A percentile compares a stretch with the other conserved stretches of the same genome.
Evolutionary conservation across 2,888 invertebrate species (phyloP).

Genomic region (Artemia sinica): DNA sequence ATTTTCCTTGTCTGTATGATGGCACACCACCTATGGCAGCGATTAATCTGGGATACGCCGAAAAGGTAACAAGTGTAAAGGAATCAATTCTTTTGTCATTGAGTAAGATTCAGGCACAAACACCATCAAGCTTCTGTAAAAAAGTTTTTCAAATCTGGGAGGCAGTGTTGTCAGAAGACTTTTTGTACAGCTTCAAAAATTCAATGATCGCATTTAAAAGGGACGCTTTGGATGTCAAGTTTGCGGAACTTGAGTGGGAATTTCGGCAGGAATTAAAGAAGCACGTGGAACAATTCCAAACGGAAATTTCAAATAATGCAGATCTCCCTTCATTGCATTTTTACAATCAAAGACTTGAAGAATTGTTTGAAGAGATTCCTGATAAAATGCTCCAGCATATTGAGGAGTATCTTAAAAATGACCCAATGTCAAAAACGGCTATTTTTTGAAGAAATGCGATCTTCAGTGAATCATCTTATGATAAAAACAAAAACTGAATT

Average conservation of each 20-base stretch:
- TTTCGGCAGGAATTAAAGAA: background rate
- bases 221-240: background rate
- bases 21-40: background rate
- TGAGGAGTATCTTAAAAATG: background rate
- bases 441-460: background rate
- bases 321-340: background rate
- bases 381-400: background rate
- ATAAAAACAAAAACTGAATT: background rate
- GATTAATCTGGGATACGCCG: background rate
- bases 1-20: background rate
- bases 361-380: background rate
- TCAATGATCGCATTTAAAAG: background rate
- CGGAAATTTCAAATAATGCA: background rate
- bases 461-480: background rate
- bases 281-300: background rate
- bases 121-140: background rate
- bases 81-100: background rate
- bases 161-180: background rate
- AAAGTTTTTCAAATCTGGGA: background rate
- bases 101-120: background rate
- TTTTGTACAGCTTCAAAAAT: background rate
- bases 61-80: background rate
- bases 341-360: background rate
- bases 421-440: background rate
- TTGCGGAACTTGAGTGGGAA: background rate